A percentile compares a stretch with the other conserved stretches of the same genome.
These are phyloP conservation scores for Nyctibius bracteatus DNA, from an alignment of 2,113 vertebrate genomes.

Conservation along the genomic window DNA sequence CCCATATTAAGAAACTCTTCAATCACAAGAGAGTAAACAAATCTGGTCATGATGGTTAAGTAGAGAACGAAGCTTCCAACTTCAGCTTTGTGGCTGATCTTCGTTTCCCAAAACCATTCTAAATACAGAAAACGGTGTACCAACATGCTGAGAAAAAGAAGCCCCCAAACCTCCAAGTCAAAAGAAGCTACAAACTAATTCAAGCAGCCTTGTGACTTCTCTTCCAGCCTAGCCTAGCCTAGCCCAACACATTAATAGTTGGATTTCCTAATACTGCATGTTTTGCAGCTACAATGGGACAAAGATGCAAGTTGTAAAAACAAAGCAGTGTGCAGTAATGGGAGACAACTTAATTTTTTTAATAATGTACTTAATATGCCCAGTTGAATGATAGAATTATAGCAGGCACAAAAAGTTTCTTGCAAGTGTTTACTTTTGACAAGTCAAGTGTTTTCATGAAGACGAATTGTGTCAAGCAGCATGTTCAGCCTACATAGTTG, in stretches of 20 bases:
- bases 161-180: not conserved
- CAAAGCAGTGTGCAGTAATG: not conserved
- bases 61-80: not conserved
- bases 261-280: not conserved
- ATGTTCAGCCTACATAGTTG: not conserved
- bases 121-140: not conserved
- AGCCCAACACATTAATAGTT: not conserved
- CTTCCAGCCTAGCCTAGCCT: not conserved
- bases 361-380: not conserved
- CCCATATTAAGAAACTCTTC: not conserved
- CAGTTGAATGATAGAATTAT: not conserved
- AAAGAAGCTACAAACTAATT: not conserved
- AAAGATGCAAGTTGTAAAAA: not conserved
- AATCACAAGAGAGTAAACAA: not conserved
- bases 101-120: not conserved
- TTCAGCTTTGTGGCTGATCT: not conserved
- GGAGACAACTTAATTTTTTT: not conserved
- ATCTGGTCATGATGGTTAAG: not conserved
- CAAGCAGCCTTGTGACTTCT: not conserved
- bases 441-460: not conserved
- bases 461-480: not conserved
- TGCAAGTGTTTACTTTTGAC: not conserved
- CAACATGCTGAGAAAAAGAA: not conserved
- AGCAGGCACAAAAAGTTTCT: not conserved
- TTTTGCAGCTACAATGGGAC: not conserved